Conservation (phyloP, 2,888 invertebrate species). For the Polymixis flavicincta region DNA sequence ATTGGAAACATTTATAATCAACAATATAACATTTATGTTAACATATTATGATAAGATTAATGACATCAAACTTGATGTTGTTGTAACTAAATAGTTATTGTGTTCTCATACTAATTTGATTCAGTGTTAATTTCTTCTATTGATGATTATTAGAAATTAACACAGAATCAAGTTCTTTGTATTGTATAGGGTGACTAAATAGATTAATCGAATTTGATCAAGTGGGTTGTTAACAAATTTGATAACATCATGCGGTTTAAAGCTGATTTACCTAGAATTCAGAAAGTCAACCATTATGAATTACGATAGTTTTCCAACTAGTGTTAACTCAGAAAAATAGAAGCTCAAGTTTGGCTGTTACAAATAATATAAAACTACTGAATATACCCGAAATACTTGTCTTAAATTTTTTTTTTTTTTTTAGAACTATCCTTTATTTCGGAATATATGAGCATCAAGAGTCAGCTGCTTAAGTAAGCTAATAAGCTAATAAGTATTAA, state of each 20-base stretch:
- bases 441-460: background rate
- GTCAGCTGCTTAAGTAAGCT: constrained; percentile 4
- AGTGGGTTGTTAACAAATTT: constrained; percentile 23
- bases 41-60: constrained; percentile 9
- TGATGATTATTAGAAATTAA: constrained; percentile 22
- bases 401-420: background rate
- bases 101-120: constrained; percentile 33
- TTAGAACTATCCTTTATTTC: too few relatives aligned
- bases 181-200: constrained; percentile 18
- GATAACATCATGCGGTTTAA: background rate
- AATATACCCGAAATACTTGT: background rate
- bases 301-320: background rate
- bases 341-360: too few relatives aligned
- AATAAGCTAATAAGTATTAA: too few relatives aligned
- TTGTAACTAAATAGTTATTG: constrained; percentile 20
- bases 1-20: constrained; percentile 20
- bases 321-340: background rate
- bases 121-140: constrained; percentile 32
- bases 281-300: background rate
- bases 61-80: background rate
- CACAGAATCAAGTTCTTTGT: constrained; percentile 13
- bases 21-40: constrained; percentile 21
- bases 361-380: background rate
- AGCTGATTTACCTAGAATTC: background rate
- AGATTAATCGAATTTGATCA: constrained; percentile 25